These are phyloP conservation scores for Scomber colias DNA, from an alignment of 2,113 vertebrate species.

Conservation along the genomic window DNA sequence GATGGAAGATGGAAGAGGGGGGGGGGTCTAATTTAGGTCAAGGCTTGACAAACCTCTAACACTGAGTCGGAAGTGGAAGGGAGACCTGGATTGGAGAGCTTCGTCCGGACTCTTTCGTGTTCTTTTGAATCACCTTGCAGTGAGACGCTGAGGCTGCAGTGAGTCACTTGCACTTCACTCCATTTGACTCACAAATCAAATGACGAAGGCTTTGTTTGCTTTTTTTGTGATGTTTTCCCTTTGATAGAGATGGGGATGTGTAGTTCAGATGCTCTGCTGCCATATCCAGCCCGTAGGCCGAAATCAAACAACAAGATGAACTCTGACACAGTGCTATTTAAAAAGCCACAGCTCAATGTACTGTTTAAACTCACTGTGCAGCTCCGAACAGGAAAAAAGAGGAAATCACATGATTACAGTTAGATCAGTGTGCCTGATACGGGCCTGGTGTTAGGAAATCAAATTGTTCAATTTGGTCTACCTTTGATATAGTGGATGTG, in stretches of 20 bases:
- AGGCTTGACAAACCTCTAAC: constrained; percentile 66
- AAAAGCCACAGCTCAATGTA: constrained; percentile 1
- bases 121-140: constrained; percentile 54
- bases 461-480: not conserved
- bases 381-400: not conserved
- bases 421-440: not conserved
- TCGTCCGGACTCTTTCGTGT: constrained; percentile 17
- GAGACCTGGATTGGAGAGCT: constrained; percentile 42
- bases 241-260: constrained; percentile 19
- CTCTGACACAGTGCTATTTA: constrained; percentile 10
- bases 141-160: constrained; percentile 18
- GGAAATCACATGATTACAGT: not conserved
- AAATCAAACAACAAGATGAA: constrained; percentile 32
- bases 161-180: constrained; percentile 41
- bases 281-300: constrained; percentile 23
- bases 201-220: constrained; percentile 35
- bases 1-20: constrained; percentile 19
- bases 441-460: not conserved
- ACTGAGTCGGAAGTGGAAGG: constrained; percentile 22
- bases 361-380: not conserved
- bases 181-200: constrained; percentile 56
- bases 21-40: constrained; percentile 66
- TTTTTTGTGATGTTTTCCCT: constrained; percentile 29
- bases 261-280: not conserved
- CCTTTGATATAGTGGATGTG: not conserved